Percentiles rank a stretch among this genome's conserved stretches.
Evolutionary conservation across 2,113 vertebrate species (phyloP).

Genomic region (Dascyllus trimaculatus): DNA sequence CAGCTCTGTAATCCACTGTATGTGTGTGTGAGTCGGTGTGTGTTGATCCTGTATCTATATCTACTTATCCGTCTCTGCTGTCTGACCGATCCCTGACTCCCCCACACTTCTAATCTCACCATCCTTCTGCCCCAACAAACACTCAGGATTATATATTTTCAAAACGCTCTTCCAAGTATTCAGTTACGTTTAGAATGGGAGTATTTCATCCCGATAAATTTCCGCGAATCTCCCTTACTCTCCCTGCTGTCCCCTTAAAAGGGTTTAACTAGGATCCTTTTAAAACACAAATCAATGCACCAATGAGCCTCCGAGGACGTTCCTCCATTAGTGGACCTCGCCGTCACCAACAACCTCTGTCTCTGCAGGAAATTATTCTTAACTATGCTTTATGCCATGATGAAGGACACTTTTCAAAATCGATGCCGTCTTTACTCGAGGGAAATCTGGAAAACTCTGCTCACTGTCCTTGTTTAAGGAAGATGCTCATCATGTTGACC

Average conservation of each 20-base stretch:
- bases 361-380: conserved; percentile 11
- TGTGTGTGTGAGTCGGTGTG: conserved; percentile 33
- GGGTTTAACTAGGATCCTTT: conserved; percentile 32
- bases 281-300: conserved; percentile 54
- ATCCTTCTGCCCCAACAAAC: conserved; percentile 43
- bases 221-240: conserved; percentile 15
- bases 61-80: conserved; percentile 70
- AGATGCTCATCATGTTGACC: not conserved
- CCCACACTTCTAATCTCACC: conserved; percentile 68
- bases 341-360: conserved; percentile 11
- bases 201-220: conserved; percentile 3
- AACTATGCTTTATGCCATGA: conserved; percentile 7
- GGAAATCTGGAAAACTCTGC: conserved; percentile 8
- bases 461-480: not conserved
- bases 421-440: not conserved
- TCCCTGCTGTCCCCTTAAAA: conserved; percentile 1
- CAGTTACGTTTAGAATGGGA: conserved; percentile 10
- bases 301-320: conserved; percentile 43
- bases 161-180: conserved; percentile 21
- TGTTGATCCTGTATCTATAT: conserved; percentile 73
- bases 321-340: conserved; percentile 40
- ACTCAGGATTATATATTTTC: conserved; percentile 34
- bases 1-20: conserved; percentile 44
- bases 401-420: conserved; percentile 21
- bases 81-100: conserved; percentile 73